Evolutionary conservation across 2,797 vertebrate genomes (phyloP).

Genomic region (Myioborus miniatus): DNA sequence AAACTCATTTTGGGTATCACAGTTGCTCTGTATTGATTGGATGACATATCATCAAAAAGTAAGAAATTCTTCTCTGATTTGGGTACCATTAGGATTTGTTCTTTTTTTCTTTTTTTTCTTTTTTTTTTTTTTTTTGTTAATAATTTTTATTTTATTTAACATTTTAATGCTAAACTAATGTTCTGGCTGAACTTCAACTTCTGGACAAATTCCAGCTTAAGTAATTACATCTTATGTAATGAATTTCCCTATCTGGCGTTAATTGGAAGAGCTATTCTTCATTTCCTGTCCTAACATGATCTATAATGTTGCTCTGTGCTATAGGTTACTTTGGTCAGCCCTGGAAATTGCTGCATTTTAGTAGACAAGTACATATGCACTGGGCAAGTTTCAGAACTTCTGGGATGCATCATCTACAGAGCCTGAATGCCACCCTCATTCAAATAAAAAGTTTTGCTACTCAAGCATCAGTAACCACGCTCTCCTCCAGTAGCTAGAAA

Average conservation of each 20-base stretch:
- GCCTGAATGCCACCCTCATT: not conserved
- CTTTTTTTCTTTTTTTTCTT: not conserved
- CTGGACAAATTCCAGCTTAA: conserved; percentile 32
- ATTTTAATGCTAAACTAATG: not conserved
- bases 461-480: not conserved
- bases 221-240: conserved; percentile 32
- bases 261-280: conserved; percentile 42
- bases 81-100: not conserved
- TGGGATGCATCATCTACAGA: not conserved
- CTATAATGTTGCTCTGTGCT: not conserved
- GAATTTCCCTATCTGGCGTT: conserved; percentile 23
- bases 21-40: not conserved
- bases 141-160: not conserved
- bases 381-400: not conserved
- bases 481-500: not conserved
- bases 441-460: not conserved
- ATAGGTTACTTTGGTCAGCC: not conserved
- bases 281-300: not conserved
- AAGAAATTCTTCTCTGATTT: not conserved
- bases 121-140: not conserved
- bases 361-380: not conserved
- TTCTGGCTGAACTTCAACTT: conserved; percentile 22
- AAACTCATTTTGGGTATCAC: not conserved
- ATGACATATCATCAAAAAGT: not conserved
- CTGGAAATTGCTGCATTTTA: not conserved